Evolutionary conservation across 2,888 invertebrate genomes (phyloP), one percentile per base, ranked within the genome.

Genomic region (Callyntrura sp.): DNA sequence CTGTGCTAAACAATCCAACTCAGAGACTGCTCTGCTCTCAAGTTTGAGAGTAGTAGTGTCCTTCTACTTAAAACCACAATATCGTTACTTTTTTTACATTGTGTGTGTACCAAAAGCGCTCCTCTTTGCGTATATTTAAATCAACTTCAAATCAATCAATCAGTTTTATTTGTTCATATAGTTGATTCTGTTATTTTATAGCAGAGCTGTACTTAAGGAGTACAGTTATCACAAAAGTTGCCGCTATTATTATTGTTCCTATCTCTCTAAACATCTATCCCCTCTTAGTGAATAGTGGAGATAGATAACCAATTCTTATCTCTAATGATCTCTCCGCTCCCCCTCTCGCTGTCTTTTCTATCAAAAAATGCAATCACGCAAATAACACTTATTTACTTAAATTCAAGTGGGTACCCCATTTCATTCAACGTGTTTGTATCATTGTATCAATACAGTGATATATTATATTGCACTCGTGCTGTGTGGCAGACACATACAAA

Each of bases 101-200:
- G n/a, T 2, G 12, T 2, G 12, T 51, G 51, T 8, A 14, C 1
- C 9, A 8, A 14, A 51, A 51, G 35, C 35, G 35, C 35, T 35
- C 35, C 35, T 35, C 35, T 35, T 35, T 35, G 35, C 35, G 17
- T 17, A 51, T 28, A 51, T 55, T 55, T 51, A 51, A 20, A 45
- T 35, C 43, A 60, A 62, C 68, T 83, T 55, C 28, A 17, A 48
- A 83, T 83, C 83, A 70, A 83, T 82, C 83, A 70, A 82, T 82
- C 82, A 82, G 68, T 68, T 82, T 35, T 82, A 23, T 70, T 43
- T 45, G 17, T 11, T n/a, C 20, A 9, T 68, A 11, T n/a, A 70
- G 70, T 43, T 70, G 17, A 43, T 35, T 70, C 70, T 17, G 70
- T 70, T 43, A 43, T 43, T 17, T 78, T 25, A 62, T 60, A 20